Evolutionary conservation across 2,797 vertebrate species (phyloP), one percentile per base, ranked within the genome.

Genomic region (Cynopterus sphinx): DNA sequence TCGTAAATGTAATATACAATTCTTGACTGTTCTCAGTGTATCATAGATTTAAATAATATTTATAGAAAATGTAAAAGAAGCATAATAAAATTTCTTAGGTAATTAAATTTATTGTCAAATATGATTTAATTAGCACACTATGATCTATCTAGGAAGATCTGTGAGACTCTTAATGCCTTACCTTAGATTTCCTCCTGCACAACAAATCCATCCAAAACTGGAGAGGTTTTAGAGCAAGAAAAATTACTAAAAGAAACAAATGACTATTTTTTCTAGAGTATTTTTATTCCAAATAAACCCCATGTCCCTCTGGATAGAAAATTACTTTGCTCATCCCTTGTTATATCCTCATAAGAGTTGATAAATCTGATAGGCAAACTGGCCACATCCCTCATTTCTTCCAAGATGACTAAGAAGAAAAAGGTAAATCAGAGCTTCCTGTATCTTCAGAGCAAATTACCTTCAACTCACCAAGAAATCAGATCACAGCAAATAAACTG

Each of bases 211-310:
- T 90, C 93, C 49, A 70, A 79, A 91, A 81, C 28, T 17, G 43
- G 53, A 74, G n/a, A 24, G 49, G 28, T 75, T 92, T 31, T 31
- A 6, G 70, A 97, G 63, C 82, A 73, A 83, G 92, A 65, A 90
- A 94, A 95, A 75, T 61, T 43, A 59, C 61, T 87, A 65, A 93
- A 87, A 87, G 71, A 88, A 96, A 81, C 71, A 92, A 93, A 36
- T 78, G 51, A 41, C 33, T 53, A 67, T 74, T 95, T 94, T 83
- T 96, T 49, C n/a, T 78, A 73, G n/a, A 65, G 11, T 67, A 43
- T 85, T 95, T 91, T 97, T 92, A 90, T 78, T 73, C 81, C 68
- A 88, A 57, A 89, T 96, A 94, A 95, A 89, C 26, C 46, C 24
- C 68, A 28, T 57, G 10, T 78, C 46, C 43, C 86, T 87, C 43